phyloP scores from a whole-genome alignment of 2,888 invertebrate species.

The Caenorhabditis parvicauda region DNA sequence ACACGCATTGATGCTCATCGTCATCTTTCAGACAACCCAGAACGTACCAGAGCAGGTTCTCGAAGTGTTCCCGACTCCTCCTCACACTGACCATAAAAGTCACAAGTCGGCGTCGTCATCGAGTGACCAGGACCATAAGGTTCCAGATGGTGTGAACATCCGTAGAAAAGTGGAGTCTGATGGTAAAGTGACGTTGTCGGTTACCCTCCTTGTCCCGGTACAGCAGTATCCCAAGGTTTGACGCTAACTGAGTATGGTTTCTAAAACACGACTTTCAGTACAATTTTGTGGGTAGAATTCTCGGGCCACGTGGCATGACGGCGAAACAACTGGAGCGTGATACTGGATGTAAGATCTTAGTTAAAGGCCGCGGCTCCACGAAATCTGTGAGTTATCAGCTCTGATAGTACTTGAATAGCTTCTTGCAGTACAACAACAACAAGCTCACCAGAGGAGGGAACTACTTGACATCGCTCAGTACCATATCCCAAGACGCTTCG shows the following conservation, averaged over 20 bases:
- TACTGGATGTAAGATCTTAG: conserved; percentile 99
- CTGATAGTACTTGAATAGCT: not conserved
- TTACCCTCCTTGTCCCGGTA: conserved; percentile 18
- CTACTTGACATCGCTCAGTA: conserved; percentile 9
- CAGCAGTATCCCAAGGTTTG: conserved; percentile 18
- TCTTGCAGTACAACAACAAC: not conserved
- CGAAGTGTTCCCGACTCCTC: no score
- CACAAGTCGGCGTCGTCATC: no score
- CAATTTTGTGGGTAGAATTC: conserved; percentile 98
- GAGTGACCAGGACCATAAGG: no score
- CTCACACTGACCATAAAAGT: no score
- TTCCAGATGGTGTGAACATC: no score
- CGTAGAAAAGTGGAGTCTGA: no score
- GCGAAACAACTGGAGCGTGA: conserved; percentile 99
- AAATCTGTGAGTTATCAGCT: conserved; percentile 9
- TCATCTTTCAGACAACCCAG: no score
- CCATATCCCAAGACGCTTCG: conserved; percentile 14
- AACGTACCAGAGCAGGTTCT: no score
- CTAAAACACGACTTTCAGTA: conserved; percentile 76
- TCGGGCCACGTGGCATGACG: conserved; percentile 99
- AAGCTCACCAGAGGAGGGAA: conserved; percentile 1
- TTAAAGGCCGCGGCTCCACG: conserved; percentile 18
- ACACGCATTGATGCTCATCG: no score
- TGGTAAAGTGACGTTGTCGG: conserved; percentile 6
- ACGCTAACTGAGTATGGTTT: not conserved